Percentiles rank a stretch among this genome's conserved stretches.
Evolutionary conservation across 1,140 invertebrate species (phyloP).

Genomic region (Mizuhopecten yessoensis): DNA sequence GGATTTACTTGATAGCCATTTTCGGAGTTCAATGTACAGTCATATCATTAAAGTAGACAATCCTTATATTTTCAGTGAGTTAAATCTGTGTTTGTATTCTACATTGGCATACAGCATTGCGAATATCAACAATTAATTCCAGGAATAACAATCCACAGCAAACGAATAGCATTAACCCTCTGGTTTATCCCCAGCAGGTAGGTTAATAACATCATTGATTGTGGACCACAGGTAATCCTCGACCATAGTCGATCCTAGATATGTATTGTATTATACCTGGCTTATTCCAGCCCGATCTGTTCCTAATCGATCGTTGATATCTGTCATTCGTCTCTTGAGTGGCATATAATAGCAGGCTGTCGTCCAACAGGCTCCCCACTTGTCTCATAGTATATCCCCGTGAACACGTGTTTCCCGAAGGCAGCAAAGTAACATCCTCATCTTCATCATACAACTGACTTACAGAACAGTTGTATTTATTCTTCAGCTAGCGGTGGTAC

Average conservation of each 20-base stretch:
- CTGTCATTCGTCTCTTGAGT: background rate
- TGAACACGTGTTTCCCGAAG: background rate
- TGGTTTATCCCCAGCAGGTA: background rate
- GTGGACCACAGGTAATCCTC: background rate
- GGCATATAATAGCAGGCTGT: background rate
- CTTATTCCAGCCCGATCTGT: background rate
- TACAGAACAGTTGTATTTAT: background rate
- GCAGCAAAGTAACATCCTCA: too few species aligned
- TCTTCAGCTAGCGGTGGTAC: background rate
- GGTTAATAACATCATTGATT: background rate
- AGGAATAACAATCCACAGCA: background rate
- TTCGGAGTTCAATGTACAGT: too few species aligned
- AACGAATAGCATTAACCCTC: background rate
- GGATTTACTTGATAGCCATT: too few species aligned
- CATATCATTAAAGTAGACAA: too few species aligned
- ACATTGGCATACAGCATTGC: too few species aligned
- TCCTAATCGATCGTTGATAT: background rate
- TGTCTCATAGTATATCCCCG: background rate
- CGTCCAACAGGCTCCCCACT: background rate
- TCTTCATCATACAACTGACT: too few species aligned
- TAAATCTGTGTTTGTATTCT: too few species aligned
- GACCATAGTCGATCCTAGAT: background rate
- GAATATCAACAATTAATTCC: too few species aligned
- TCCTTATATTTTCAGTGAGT: too few species aligned
- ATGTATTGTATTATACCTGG: conserved; percentile 2